Base-by-base conservation (phyloP, 1,140 invertebrate genomes). In the Scylla paramamosain region DNA sequence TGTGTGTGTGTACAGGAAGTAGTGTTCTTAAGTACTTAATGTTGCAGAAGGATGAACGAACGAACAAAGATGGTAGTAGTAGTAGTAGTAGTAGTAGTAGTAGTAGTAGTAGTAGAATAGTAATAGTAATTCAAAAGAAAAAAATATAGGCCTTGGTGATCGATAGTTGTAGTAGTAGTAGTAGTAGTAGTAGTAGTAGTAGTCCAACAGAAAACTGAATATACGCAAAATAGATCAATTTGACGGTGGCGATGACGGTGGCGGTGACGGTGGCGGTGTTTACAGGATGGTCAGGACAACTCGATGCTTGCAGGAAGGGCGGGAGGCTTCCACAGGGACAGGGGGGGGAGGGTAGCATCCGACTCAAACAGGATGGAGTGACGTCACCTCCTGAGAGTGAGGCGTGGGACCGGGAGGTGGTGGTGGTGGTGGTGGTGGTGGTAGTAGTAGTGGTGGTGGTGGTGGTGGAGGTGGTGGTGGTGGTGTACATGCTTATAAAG, bases 11-110 rank as follows among this genome's bases (percentile, higher is more conserved):
- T 77, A 20, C 67, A 7, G 67, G 52, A 59, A 59, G 52, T 59
- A 59, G 16, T 20, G 16, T 59, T 2, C 52, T 4, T 0, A 8
- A 14, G 52, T 59, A 12, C 16, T 14, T 59, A 4, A 59, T 59
- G 52, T 20, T 20, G 16, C 52, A 14, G 52, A 3, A 59, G 52
- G 10, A 12, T 59, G 52, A 59, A 59, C 52, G 2, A 59, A 20
- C 52, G 16, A 14, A 59, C 52, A 12, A 59, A 59, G 39, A 1
- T 59, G 10, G 52, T 12, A 4, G 52, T 59, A 59, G 10, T 59
- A 77, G 67, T 77, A 77, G 67, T 77, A 77, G 67, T 77, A 77
- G 67, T 77, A 77, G 67, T 77, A 77, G 67, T 77, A 77, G 67
- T 77, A 77, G 67, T 77, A 77, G 67, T 77, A 77, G 67, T 77